Evolutionary conservation across 2,113 vertebrate species (phyloP), one percentile per base, ranked within the genome.

Genomic region (Siniperca chuatsi): DNA sequence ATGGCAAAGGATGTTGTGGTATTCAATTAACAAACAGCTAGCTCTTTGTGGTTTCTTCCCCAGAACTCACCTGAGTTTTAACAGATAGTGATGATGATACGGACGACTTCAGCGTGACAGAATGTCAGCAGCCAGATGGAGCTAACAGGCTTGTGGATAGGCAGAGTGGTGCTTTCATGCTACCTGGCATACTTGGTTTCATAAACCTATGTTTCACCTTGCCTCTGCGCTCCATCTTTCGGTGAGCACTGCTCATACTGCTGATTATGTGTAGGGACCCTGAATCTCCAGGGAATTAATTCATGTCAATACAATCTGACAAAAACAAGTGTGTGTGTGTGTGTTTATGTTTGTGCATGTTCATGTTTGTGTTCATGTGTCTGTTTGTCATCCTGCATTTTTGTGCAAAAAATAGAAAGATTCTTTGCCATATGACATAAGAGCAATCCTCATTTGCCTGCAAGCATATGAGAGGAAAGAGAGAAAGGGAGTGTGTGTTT

Each of bases 381-480:
- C 25, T 46, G 42, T 67, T 16, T 58, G 50, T 78, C 55, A 85
- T 81, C 13, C 44, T 62, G 50, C 25, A 9, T 61, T 65, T 69
- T 62, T 76, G 13, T 71, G 50, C 52, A 58, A 18, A 60, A 67
- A 42, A 64, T 66, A 58, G 20, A 82, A 64, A 29, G n/a, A 60
- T 37, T 48, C 52, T 73, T 23, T 11, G 35, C 37, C 37, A 16
- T 67, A 52, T 79, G 75, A 87, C 65, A 72, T 87, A 81, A 86
- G 62, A 86, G 73, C 68, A 75, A 52, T 78, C 64, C 62, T 65
- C 35, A 85, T 80, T 65, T 57, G 37, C 72, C 85, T 2, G 20
- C 61, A n/a, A 85, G 85, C 71, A 20, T n/a, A 70, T 21, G n/a
- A 55, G 16, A 13, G 42, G 21, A 75, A 65, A 69, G 8, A 37